Evolutionary conservation across 2,888 invertebrate genomes (phyloP), one percentile per base, ranked within the genome.

Genomic region (Ophraella communa): DNA sequence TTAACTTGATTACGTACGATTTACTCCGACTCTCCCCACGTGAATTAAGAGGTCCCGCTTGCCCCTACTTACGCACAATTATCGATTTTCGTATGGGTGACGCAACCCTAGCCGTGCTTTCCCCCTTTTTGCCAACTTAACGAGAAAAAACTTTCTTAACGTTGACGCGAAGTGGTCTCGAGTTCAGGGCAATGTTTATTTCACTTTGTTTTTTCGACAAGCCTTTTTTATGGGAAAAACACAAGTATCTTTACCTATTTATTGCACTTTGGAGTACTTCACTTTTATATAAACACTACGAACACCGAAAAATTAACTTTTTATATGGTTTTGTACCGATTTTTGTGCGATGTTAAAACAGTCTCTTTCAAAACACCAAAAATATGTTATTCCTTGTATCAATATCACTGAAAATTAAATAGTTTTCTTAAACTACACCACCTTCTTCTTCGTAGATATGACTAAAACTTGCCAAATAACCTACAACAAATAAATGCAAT

Each of bases 51-150:
- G 14, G 39, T 39, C 14, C 39, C 14, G 17, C 39, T 60, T 52
- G 27, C 60, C 52, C 60, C 60, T 21, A 52, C n/a, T 42, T 33
- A 60, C 60, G 60, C 60, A 60, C 52, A 60, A 52, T 60, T 60
- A 60, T 60, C 60, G 60, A 60, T 60, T 60, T 20, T 42, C 49
- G 21, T 17, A 51, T 33, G 47, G 47, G 35, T 42, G 60, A 30
- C 60, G 60, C 60, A 60, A 60, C 53, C 60, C 60, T 49, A 52
- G 20, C 42, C 30, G 53, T 45, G 44, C 39, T 59, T 60, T 27
- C 52, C 60, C 57, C 57, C 52, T 52, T 57, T 59, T 60, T 24
- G 42, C 39, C 42, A 59, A 59, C 39, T 51, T 52, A 4, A 49
- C 52, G 44, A 35, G 58, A 51, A 39, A 57, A 60, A 53, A 27